A percentile compares a stretch with the other conserved stretches of the same genome.
Evolutionary conservation across 2,797 vertebrate species (phyloP).

Genomic region (Rhynchonycteris naso): DNA sequence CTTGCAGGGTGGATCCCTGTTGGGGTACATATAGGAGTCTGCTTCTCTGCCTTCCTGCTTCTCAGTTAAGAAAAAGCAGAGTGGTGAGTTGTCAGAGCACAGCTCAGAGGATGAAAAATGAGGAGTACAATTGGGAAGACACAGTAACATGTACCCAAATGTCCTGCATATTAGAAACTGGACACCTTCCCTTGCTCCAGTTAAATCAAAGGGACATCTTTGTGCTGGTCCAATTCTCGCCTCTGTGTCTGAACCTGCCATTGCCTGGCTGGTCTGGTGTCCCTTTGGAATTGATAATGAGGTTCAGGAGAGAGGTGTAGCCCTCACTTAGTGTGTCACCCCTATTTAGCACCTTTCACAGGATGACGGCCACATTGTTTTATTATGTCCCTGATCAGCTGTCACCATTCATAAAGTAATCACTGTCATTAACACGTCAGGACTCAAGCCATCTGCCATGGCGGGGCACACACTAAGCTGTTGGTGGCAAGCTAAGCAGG

Average conservation of each 20-base stretch:
- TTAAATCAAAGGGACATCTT: slow-evolving; percentile 6
- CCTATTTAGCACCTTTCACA: slow-evolving; percentile 75
- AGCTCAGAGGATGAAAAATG: not conserved
- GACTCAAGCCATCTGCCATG: slow-evolving; percentile 74
- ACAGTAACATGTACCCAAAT: not conserved
- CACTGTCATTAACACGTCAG: slow-evolving; percentile 70
- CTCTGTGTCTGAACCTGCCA: not conserved
- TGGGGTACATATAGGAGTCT: no score
- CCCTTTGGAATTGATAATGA: slow-evolving; percentile 74
- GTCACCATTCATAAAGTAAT: slow-evolving; percentile 82
- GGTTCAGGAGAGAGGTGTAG: slow-evolving; percentile 51
- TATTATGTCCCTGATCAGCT: slow-evolving; percentile 77
- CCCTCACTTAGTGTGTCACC: slow-evolving; percentile 54
- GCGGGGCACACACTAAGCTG: not conserved
- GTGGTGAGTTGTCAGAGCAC: not conserved
- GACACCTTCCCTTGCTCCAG: not conserved
- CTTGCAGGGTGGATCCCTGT: no score
- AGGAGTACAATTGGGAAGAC: not conserved
- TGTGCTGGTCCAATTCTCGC: not conserved
- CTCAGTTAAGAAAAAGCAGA: no score
- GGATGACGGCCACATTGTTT: slow-evolving; percentile 78
- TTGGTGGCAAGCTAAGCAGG: slow-evolving; percentile 55
- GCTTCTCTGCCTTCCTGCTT: no score
- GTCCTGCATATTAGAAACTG: not conserved
- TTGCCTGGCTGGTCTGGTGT: not conserved